Evolutionary conservation across 2,888 invertebrate species (phyloP), one percentile per base, ranked within the genome.

Genomic region (Thymelicus lineola): DNA sequence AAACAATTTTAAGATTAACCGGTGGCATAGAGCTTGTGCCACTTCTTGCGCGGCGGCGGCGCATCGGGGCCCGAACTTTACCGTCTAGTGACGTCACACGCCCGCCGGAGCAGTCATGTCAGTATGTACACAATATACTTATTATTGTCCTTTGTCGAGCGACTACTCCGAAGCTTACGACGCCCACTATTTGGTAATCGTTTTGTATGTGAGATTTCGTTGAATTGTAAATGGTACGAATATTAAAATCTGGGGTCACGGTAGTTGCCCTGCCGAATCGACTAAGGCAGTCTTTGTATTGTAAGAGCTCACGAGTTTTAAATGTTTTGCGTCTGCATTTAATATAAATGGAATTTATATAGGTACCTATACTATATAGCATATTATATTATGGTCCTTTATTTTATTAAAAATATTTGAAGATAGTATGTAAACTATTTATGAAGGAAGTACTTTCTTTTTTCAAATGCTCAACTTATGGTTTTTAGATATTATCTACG

Each of bases 11-110:
- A 20, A 84, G 87, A 72, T 80, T 94, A 73, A 96, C 95, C 1
- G 96, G 96, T 20, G 97, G 97, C 28, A 95, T 96, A 63, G 97
- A 97, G 87, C 90, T 97, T 80, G 97, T 97, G 68, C 96, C 97
- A 2, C 88, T 97, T 63, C 86, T 97, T 74, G 96, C 97, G 28
- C 95, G 96, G 74, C 94, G 96, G 76, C 92, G 96, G 71, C 86
- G 90, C 6, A 85, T 91, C 6, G 93, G 93, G n/a, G 90, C 93
- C 3, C 86, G 93, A 61, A 93, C 93, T 38, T 78, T 93, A 70
- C 93, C 83, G 0, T 93, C 93, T 20, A 93, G 93, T 77, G 93
- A 93, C 75, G 90, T 93, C 74, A 93, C 93, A 1, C 83, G 93
- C 73, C 87, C 87, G 38, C 90, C 91, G 9, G 90, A 90, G 70